Evolutionary conservation across 2,888 invertebrate species (phyloP).

Genomic region (Teleiodes luculella): DNA sequence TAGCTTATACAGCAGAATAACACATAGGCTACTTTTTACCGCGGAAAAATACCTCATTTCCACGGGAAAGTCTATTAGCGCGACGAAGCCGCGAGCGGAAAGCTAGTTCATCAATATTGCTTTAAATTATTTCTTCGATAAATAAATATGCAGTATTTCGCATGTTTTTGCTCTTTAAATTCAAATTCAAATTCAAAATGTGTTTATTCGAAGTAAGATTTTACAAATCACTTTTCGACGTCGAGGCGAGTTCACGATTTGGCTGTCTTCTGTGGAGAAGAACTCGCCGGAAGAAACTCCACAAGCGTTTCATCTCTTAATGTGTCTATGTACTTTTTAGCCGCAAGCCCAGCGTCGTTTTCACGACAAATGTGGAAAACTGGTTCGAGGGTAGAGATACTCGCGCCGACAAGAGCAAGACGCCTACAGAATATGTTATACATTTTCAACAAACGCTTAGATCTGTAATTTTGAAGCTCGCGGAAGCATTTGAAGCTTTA

Average conservation of each 20-base stretch:
- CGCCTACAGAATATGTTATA: constrained; percentile 3
- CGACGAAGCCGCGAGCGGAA: no score
- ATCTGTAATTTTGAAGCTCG: neutral
- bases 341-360: constrained; percentile 19
- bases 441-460: neutral
- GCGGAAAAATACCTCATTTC: no score
- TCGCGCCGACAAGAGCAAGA: neutral
- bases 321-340: constrained; percentile 16
- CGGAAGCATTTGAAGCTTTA: neutral
- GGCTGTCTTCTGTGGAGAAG: no score
- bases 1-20: no score
- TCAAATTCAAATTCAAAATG: neutral
- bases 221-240: no score
- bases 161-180: neutral
- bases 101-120: no score
- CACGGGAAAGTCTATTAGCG: no score
- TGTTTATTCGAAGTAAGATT: no score
- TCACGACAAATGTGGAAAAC: constrained; percentile 26
- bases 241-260: no score
- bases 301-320: constrained; percentile 8
- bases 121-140: neutral
- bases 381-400: constrained; percentile 11
- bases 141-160: neutral
- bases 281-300: no score
- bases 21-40: no score